These are phyloP conservation scores for Gryllus bimaculatus DNA, from an alignment of 1,140 invertebrate genomes.

Conservation along the genomic window DNA sequence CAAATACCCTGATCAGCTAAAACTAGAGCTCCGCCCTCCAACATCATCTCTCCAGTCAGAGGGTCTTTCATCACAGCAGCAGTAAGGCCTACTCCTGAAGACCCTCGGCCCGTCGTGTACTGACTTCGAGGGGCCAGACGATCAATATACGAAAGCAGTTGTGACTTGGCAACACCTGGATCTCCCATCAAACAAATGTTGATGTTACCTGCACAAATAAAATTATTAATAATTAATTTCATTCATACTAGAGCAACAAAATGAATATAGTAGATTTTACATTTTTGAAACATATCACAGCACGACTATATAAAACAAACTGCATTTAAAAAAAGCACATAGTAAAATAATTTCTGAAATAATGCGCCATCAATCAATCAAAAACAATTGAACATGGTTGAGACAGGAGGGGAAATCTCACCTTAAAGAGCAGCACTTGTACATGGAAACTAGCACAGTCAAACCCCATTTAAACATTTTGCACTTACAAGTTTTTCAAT, in stretches of 20 bases:
- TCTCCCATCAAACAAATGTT: conserved; percentile 99
- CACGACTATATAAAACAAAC: too few species aligned
- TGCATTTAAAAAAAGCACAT: too few species aligned
- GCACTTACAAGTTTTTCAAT: too few species aligned
- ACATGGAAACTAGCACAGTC: too few species aligned
- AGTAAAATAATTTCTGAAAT: too few species aligned
- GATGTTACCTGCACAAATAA: conserved; percentile 64
- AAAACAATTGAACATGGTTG: not conserved
- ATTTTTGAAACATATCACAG: too few species aligned
- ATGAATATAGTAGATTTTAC: too few species aligned
- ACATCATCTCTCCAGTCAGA: conserved; percentile 91
- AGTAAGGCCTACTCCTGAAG: conserved; percentile 94
- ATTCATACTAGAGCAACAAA: too few species aligned
- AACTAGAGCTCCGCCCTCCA: conserved; percentile 97
- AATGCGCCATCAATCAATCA: too few species aligned
- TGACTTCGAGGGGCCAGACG: conserved; percentile 78
- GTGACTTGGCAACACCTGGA: conserved; percentile 98
- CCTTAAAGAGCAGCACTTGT: not conserved
- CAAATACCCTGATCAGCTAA: conserved; percentile 95
- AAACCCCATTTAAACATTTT: too few species aligned
- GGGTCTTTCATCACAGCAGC: conserved; percentile 97
- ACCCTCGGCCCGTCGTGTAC: conserved; percentile 95
- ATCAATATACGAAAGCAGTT: conserved; percentile 91
- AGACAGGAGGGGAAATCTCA: not conserved
- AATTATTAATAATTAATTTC: too few species aligned